Conservation (phyloP, 2,888 invertebrate genomes). For the Peribatodes rhomboidaria region DNA sequence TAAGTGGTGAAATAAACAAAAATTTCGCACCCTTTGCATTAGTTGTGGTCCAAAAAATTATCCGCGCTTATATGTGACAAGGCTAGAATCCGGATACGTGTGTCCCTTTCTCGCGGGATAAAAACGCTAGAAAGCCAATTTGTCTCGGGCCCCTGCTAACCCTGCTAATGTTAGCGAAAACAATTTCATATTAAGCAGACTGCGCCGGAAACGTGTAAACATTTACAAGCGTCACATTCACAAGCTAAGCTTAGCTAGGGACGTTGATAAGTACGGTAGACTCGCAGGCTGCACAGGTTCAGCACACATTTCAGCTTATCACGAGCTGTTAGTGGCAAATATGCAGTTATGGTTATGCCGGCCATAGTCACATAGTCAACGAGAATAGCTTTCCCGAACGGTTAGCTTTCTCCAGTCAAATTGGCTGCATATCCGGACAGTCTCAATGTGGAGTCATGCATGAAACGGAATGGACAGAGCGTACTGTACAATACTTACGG, state of each 20-base stretch:
- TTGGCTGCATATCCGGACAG: conserved; percentile 35
- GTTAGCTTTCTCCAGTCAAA: conserved; percentile 21
- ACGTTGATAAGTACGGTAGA: not conserved
- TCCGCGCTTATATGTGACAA: too few relatives aligned
- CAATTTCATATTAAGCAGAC: too few relatives aligned
- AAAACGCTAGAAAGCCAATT: too few relatives aligned
- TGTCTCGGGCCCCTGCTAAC: too few relatives aligned
- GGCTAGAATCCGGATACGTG: too few relatives aligned
- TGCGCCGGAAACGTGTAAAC: too few relatives aligned
- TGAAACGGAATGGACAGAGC: conserved; percentile 16
- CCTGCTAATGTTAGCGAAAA: too few relatives aligned
- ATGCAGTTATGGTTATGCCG: conserved; percentile 14
- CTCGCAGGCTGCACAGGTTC: not conserved
- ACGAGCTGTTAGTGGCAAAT: conserved; percentile 4
- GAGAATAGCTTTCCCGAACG: conserved; percentile 9
- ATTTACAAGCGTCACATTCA: not conserved
- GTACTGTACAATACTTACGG: not conserved
- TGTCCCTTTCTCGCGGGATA: too few relatives aligned
- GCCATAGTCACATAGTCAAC: conserved; percentile 13
- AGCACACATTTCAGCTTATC: conserved; percentile 8
- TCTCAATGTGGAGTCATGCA: conserved; percentile 23
- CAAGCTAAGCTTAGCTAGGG: too few relatives aligned
- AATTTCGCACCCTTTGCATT: too few relatives aligned
- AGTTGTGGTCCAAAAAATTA: too few relatives aligned
- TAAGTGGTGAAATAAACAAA: too few relatives aligned